These are phyloP conservation scores for Osmerus eperlanus DNA, from an alignment of 2,113 vertebrate species.

Conservation along the genomic window DNA sequence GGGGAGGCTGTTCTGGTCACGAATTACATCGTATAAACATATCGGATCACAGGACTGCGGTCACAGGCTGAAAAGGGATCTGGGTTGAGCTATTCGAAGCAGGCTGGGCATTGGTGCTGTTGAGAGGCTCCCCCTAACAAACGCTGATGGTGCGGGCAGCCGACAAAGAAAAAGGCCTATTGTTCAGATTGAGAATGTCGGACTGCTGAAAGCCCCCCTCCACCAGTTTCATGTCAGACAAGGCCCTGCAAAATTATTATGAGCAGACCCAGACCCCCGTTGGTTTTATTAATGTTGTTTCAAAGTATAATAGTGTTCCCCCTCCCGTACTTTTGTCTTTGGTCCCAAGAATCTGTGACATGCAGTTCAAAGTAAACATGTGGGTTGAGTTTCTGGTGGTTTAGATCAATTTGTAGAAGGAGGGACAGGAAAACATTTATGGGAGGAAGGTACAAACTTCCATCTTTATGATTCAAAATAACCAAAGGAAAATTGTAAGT, in stretches of 20 bases:
- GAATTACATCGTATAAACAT: constrained; percentile 57
- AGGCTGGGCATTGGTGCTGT: constrained; percentile 17
- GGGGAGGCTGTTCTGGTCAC: constrained; percentile 37
- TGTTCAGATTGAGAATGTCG: neutral
- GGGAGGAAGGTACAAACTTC: too few species aligned
- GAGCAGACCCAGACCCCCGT: constrained; percentile 24
- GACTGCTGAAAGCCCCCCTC: neutral
- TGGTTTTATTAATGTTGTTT: constrained; percentile 36
- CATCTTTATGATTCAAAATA: too few species aligned
- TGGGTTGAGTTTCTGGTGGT: neutral
- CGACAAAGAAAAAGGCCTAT: too few species aligned
- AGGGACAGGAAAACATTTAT: neutral
- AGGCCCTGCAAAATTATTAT: constrained; percentile 34
- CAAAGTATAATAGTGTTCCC: neutral
- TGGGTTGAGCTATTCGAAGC: constrained; percentile 36
- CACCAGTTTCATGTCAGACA: constrained; percentile 22
- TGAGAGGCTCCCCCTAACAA: constrained; percentile 31
- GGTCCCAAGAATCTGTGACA: too few species aligned
- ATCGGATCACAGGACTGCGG: constrained; percentile 50
- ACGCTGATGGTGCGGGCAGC: constrained; percentile 15
- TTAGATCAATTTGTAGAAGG: constrained; percentile 13
- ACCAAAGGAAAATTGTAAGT: constrained; percentile 1
- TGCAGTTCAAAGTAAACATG: neutral
- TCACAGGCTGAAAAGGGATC: constrained; percentile 39
- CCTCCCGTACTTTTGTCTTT: too few species aligned